These are phyloP conservation scores for Pelochelys cantorii DNA, from an alignment of 2,797 vertebrate genomes.

Conservation along the genomic window DNA sequence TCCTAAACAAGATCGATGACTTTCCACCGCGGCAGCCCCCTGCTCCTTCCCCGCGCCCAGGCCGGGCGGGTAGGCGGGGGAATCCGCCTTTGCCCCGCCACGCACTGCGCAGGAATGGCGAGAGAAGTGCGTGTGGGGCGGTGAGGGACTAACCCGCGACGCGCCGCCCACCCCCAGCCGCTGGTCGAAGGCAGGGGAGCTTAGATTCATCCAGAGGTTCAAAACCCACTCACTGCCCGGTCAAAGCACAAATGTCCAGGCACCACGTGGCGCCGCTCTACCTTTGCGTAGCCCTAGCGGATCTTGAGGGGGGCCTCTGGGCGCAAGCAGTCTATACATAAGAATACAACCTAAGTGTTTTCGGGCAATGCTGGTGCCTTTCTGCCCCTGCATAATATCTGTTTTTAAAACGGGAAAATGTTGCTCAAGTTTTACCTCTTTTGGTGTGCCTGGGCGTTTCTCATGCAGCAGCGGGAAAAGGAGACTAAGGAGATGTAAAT, in stretches of 20 bases:
- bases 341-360: neutral
- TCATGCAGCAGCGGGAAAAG: neutral
- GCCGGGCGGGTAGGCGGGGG: neutral
- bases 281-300: too few species aligned
- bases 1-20: conserved; percentile 73
- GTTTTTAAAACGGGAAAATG: neutral
- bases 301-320: neutral
- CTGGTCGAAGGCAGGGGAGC: neutral
- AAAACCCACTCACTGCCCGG: too few species aligned
- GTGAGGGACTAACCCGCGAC: fast-evolving
- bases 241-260: neutral
- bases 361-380: neutral
- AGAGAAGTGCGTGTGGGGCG: neutral
- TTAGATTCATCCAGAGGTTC: too few species aligned
- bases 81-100: neutral
- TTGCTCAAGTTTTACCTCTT: neutral
- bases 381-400: fast-evolving
- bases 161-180: too few species aligned
- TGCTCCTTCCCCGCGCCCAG: neutral
- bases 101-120: neutral
- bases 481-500: neutral
- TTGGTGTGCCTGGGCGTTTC: neutral
- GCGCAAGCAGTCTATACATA: neutral
- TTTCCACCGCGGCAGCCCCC: neutral
- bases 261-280: neutral